Evolutionary conservation across 2,888 invertebrate species (phyloP), one percentile per base, ranked within the genome.

Genomic region (Tenthredo distinguenda): DNA sequence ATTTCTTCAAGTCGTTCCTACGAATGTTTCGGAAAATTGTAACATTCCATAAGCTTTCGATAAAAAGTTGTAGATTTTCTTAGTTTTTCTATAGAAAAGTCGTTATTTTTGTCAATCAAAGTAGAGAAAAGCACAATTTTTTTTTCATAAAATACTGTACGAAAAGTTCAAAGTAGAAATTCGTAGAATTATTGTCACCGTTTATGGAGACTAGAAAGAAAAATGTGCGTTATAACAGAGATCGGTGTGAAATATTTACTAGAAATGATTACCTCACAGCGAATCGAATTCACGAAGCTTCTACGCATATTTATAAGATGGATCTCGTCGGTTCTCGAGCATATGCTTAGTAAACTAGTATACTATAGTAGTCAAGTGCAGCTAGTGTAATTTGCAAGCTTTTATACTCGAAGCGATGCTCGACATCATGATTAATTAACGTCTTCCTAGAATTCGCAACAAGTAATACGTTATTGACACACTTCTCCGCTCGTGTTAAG

Each of bases 391-490:
- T 21, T 74, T 43, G 74, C 43, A 43, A 74, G 40, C 43, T 43
- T 43, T 10, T 74, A 21, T 43, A 74, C 40, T 40, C 43, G 26
- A 47, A 9, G 43, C 43, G 68, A 34, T 68, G 34, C 34, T 68
- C 40, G 37, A 31, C 77, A 62, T 62, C 34, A 90, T 91, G 90
- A 92, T 92, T 91, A 92, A 92, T 92, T 91, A 92, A 91, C 47
- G 91, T 89, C 90, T 92, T 92, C 92, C 90, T 86, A 90, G 92
- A 92, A 92, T 90, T 89, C 89, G 90, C 90, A 91, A 92, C 91
- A 91, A 91, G 91, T 90, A 88, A 90, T 90, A 91, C 91, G 89
- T 91, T 92, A 92, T 92, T 91, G 83, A 68, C 83, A 81, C 81
- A 81, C 40, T 81, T 81, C 21, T 50, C 50, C 21, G 43, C 62